Base-by-base conservation (phyloP, 2,797 vertebrate genomes). In the Sparus aurata region DNA sequence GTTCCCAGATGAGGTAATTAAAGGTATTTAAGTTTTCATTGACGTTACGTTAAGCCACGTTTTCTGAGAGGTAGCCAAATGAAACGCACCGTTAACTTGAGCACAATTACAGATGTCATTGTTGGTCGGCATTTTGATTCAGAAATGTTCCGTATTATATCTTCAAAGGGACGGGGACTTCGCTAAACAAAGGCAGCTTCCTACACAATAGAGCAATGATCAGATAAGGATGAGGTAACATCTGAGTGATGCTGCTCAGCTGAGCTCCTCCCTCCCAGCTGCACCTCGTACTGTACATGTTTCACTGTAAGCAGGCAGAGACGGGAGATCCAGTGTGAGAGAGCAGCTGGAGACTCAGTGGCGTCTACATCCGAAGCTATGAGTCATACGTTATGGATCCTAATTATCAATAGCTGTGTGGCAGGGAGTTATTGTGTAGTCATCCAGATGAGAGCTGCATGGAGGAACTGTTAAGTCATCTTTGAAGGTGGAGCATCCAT, bases 401-500 rank as follows among this genome's bases (percentile, higher is more conserved):
- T 61, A 64, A 77, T 77, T 54, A 74, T 82, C 60, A 75, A 69
- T 80, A 74, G 74, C 73, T 66, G 60, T 69, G 73, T 69, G 58
- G 49, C 71, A 63, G 65, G 30, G 55, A 68, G 68, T 55, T 45
- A 54, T 54, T 79, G 58, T 78, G 54, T 27, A 73, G 22, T 38
- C 38, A 38, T 38, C 10, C 41, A n/a, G 61, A 71, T 38, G 45
- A 55, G 18, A 18, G 49, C 64, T 38, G 22, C 55, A 8, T 4
- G 23, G 45, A 58, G 68, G 22, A 64, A 58, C 8, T 67, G 66
- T 67, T 78, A 61, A 69, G 61, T 34, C 46, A 23, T 75, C 10
- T 75, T 71, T 63, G 27, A 85, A 81, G 79, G 79, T 57, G 73
- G 66, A 64, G 70, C 72, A 74, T 83, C 82, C 5, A 16, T 82